Conservation (phyloP, 2,888 invertebrate species). For the Mystacides longicornis region DNA sequence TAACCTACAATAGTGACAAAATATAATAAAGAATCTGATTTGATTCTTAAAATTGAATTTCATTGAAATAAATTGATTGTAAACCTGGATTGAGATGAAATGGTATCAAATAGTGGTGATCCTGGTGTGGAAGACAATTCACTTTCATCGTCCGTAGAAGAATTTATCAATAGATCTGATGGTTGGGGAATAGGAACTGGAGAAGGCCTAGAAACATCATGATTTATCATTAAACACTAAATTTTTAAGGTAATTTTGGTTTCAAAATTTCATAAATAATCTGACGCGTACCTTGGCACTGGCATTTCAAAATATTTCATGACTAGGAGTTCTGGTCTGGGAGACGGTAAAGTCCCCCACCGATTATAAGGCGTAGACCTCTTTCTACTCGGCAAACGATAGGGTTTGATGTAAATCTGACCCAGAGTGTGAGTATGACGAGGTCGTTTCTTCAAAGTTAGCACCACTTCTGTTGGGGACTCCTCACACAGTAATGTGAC, state of each 20-base stretch:
- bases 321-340: constrained; percentile 54
- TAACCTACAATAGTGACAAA: constrained; percentile 46
- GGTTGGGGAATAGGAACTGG: constrained; percentile 16
- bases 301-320: constrained; percentile 54
- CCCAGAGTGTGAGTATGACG: constrained; percentile 74
- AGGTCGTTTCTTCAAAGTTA: constrained; percentile 78
- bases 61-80: no score
- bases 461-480: constrained; percentile 70
- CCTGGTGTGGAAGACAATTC: constrained; percentile 43
- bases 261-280: background rate
- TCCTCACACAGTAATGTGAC: constrained; percentile 67
- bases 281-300: constrained; percentile 41
- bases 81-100: constrained; percentile 35
- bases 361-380: constrained; percentile 54
- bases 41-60: no score
- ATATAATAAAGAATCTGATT: no score
- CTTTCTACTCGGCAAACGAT: constrained; percentile 64
- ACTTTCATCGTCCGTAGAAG: constrained; percentile 35
- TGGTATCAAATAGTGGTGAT: constrained; percentile 35
- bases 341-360: constrained; percentile 63
- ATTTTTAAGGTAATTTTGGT: no score
- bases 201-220: constrained; percentile 16
- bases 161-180: constrained; percentile 10
- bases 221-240: no score
- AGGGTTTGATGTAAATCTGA: constrained; percentile 63